Evolutionary conservation across 2,113 vertebrate species (phyloP), one percentile per base, ranked within the genome.

Genomic region (Andinoacara biseriatus): DNA sequence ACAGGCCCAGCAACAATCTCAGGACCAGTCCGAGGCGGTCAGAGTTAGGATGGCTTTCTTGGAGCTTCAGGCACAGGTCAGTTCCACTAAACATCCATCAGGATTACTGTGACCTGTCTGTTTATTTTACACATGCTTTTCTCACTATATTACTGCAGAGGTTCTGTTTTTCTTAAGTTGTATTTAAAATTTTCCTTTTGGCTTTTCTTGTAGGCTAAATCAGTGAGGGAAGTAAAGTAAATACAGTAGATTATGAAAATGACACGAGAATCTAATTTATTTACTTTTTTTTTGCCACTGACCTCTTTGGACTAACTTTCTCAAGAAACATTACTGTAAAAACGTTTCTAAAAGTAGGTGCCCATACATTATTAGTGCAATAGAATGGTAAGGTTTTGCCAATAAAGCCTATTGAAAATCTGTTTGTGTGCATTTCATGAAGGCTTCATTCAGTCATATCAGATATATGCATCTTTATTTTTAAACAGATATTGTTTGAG

Each of bases 11-110:
- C 90, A 91, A 33, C 82, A 85, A 61, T 79, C 59, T 59, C 86
- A 90, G 54, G 60, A 93, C 56, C 74, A 90, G 75, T 83, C 89
- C 0, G 93, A 93, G 13, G 93, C 94, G 49, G 79, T 91, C 80
- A 83, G 2, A 43, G 94, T 95, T 57, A 91, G 91, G 43, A 86
- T 93, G 76, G 88, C 93, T 8, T 96, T 96, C 80, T 81, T 96
- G 86, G 91, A 96, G 87, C 95, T 96, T 54, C 96, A 96, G 80
- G 92, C 96, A 72, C 94, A 96, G 94, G 96, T 96, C 69, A 80
- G 82, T 72, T 72, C 67, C 52, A 20, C 26, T 33, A 72, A 72
- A 31, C 17, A 81, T 31, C 3, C n/a, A 2, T 56, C 4, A 31
- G 22, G 4, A 38, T 49, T 26, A 72, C 31, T 52, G 43, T 49